Evolutionary conservation across 2,113 vertebrate genomes (phyloP).

Genomic region (Actenoides lindsayi): DNA sequence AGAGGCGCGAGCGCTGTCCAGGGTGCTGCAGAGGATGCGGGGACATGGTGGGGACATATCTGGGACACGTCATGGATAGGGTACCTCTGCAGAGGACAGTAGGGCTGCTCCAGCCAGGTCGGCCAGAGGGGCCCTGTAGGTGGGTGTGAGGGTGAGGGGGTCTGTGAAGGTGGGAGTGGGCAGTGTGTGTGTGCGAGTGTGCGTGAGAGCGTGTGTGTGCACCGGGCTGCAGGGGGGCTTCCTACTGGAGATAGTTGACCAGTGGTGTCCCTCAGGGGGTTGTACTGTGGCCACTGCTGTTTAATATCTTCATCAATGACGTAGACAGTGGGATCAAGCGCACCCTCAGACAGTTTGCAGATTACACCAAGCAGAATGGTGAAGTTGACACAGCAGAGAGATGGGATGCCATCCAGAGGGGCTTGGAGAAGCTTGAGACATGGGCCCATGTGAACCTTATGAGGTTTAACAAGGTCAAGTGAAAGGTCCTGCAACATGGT

Average conservation of each 20-base stretch:
- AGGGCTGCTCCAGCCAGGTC: background rate
- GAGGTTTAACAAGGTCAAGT: background rate
- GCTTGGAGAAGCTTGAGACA: background rate
- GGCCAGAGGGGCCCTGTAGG: too few species aligned
- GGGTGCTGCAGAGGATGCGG: background rate
- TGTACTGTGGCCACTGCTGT: background rate
- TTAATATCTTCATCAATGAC: background rate
- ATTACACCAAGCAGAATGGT: background rate
- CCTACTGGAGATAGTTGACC: background rate
- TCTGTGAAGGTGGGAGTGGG: background rate
- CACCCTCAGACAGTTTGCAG: background rate
- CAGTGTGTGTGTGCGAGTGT: too few species aligned
- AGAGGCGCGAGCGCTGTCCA: background rate
- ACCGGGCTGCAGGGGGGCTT: background rate
- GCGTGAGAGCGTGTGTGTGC: background rate
- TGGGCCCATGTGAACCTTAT: background rate
- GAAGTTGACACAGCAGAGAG: background rate
- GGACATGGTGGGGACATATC: background rate
- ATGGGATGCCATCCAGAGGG: background rate
- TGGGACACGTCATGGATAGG: conserved; percentile 70
- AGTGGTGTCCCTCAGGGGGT: background rate
- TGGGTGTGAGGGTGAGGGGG: too few species aligned
- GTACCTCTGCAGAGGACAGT: background rate
- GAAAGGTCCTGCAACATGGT: background rate
- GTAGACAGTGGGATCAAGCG: background rate